Conservation (phyloP, 1,140 invertebrate species). For the Calliphora vicina region DNA sequence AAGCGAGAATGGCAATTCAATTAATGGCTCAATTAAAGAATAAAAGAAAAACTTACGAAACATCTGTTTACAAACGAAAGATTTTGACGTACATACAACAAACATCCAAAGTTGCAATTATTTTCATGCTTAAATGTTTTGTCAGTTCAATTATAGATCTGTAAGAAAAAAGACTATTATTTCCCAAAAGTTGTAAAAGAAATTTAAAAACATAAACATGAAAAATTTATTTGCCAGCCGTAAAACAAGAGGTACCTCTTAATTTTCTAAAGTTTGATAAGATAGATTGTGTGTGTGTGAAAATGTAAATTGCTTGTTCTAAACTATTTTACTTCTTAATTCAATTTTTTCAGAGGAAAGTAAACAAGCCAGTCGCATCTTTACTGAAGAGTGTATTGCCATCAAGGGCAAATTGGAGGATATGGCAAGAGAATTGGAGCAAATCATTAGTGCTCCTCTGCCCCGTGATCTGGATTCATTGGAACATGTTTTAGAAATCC, state of each 20-base stretch:
- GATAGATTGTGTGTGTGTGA: too few species aligned
- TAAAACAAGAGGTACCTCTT: constrained; percentile 54
- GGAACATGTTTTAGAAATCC: constrained; percentile 86
- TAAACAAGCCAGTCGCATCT: constrained; percentile 85
- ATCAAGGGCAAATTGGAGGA: constrained; percentile 84
- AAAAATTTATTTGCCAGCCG: constrained; percentile 55
- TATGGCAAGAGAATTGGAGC: constrained; percentile 83
- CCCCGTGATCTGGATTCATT: constrained; percentile 86
- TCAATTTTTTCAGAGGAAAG: constrained; percentile 80
- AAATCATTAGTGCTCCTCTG: constrained; percentile 79
- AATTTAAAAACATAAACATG: constrained; percentile 46
- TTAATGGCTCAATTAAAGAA: background rate
- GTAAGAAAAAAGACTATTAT: background rate
- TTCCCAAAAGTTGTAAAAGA: background rate
- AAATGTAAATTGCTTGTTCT: too few species aligned
- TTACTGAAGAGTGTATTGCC: constrained; percentile 83
- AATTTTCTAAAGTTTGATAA: background rate
- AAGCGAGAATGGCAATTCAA: background rate
- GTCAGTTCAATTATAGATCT: background rate
- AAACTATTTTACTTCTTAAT: too few species aligned
- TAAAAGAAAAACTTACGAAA: background rate
- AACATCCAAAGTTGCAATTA: background rate
- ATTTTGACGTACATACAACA: background rate
- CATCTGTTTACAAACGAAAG: background rate
- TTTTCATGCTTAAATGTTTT: background rate